A percentile compares a stretch with the other conserved stretches of the same genome.
Conservation (phyloP, 2,888 invertebrate species). For the Leptinotarsa peninsularis region DNA sequence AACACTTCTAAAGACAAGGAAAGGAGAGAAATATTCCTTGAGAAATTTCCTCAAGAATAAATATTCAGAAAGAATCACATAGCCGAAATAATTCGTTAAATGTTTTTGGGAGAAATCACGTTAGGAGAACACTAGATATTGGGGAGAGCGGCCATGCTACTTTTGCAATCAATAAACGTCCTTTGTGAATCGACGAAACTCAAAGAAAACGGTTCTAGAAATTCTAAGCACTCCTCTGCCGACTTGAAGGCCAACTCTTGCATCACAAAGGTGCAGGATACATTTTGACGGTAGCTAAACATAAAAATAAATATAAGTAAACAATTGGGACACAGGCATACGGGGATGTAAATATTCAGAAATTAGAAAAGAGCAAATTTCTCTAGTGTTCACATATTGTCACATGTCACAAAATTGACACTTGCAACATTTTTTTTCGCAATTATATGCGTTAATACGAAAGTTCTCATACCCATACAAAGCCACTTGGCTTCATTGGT, state of each 20-base stretch:
- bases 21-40: not conserved
- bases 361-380: not conserved
- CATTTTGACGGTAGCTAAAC: constrained; percentile 91
- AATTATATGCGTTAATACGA: no score
- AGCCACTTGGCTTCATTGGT: no score
- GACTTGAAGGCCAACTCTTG: constrained; percentile 91
- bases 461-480: no score
- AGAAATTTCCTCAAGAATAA: constrained; percentile 18
- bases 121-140: constrained; percentile 61
- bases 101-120: constrained; percentile 16
- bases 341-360: constrained; percentile 43
- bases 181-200: constrained; percentile 77
- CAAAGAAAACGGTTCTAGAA: constrained; percentile 86
- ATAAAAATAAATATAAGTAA: constrained; percentile 56
- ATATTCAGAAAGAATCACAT: constrained; percentile 13
- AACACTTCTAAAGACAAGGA: constrained; percentile 10
- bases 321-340: constrained; percentile 10
- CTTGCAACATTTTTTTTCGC: no score
- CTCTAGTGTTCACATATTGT: no score
- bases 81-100: constrained; percentile 15
- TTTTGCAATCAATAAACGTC: constrained; percentile 91
- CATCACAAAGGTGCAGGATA: constrained; percentile 88
- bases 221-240: constrained; percentile 85
- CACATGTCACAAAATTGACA: no score
- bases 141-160: constrained; percentile 73